Conservation (phyloP, 2,113 vertebrate genomes). For the Istiophorus platypterus region DNA sequence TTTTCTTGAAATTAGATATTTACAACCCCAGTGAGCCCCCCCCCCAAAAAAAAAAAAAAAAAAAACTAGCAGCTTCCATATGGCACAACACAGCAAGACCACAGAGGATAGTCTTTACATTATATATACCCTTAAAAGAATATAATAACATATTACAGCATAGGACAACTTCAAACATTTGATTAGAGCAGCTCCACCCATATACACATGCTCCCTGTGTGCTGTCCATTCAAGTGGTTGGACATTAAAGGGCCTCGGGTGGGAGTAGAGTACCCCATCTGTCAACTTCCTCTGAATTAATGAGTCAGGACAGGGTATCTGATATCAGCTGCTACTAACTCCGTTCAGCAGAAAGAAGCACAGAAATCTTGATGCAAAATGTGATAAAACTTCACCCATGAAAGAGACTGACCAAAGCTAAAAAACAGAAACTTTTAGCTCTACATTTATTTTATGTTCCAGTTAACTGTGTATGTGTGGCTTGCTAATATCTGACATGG, state of each 20-base stretch:
- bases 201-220: conserved; percentile 44
- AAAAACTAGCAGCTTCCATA: background rate
- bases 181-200: conserved; percentile 68
- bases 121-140: conserved; percentile 20
- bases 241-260: conserved; percentile 23
- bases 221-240: conserved; percentile 23
- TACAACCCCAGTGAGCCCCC: conserved; percentile 19
- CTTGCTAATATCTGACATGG: conserved; percentile 52
- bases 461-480: conserved; percentile 2
- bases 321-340: background rate
- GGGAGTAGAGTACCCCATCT: conserved; percentile 16
- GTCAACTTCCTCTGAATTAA: conserved; percentile 23
- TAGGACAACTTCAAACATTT: conserved; percentile 47
- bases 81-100: background rate
- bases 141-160: conserved; percentile 48
- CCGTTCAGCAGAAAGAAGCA: background rate
- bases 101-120: conserved; percentile 5
- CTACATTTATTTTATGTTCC: background rate
- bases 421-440: background rate
- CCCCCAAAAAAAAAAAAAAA: conserved; percentile 27
- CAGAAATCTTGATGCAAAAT: background rate
- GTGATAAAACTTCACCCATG: background rate
- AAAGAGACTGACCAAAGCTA: background rate
- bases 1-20: conserved; percentile 45
- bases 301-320: background rate